phyloP scores from a whole-genome alignment of 2,888 invertebrate genomes.

The Seira musarum region DNA sequence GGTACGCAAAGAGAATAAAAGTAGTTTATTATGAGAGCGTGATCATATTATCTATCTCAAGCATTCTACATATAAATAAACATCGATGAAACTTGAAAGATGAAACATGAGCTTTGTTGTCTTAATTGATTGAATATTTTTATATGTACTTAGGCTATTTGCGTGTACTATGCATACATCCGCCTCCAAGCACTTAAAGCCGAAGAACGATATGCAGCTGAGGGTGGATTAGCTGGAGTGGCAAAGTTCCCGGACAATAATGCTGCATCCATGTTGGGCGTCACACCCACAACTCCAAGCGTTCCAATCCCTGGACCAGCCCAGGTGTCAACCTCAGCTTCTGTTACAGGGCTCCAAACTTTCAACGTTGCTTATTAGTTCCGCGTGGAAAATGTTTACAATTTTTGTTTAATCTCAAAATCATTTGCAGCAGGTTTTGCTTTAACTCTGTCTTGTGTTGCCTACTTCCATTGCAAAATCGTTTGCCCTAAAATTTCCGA shows the following conservation, averaged over 20 bases:
- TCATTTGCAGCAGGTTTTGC: too few relatives aligned
- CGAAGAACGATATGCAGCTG: conserved; percentile 50
- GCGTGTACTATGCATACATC: conserved; percentile 50
- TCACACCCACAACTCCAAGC: conserved; percentile 47
- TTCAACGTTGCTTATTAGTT: conserved; percentile 44
- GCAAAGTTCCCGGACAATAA: conserved; percentile 50
- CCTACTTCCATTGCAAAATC: too few relatives aligned
- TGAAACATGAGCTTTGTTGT: not conserved
- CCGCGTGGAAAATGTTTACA: too few relatives aligned
- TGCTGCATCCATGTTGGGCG: conserved; percentile 46
- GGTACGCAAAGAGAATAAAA: conserved; percentile 34
- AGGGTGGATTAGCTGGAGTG: conserved; percentile 51
- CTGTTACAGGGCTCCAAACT: conserved; percentile 28
- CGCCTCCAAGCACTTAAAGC: conserved; percentile 51
- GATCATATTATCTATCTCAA: too few relatives aligned
- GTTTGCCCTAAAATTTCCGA: too few relatives aligned
- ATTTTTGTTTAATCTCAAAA: too few relatives aligned
- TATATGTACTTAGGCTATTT: conserved; percentile 29
- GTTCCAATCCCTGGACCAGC: conserved; percentile 41
- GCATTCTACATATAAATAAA: too few relatives aligned
- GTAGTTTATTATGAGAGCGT: too few relatives aligned
- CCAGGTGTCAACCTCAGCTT: conserved; percentile 15
- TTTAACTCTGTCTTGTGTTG: too few relatives aligned
- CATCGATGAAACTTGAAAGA: too few relatives aligned
- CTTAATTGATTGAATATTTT: not conserved